phyloP scores from a whole-genome alignment of 2,888 invertebrate genomes.

The Mythimna impura region DNA sequence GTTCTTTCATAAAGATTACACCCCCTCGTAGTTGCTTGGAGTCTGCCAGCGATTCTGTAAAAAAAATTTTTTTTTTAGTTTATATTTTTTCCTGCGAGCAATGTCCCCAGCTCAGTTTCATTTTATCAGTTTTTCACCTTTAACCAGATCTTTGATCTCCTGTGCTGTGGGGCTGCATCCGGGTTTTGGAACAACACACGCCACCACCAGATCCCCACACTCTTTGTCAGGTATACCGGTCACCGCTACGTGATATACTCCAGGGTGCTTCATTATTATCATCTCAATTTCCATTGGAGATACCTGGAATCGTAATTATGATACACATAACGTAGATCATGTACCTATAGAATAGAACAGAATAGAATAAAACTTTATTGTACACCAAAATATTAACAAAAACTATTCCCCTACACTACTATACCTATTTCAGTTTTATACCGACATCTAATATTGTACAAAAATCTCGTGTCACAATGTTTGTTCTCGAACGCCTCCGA shows the following conservation, averaged over 20 bases:
- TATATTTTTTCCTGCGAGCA: not conserved
- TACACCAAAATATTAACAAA: too few relatives aligned
- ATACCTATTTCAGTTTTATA: not conserved
- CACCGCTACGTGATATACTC: slow-evolving; percentile 75
- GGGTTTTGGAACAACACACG: slow-evolving; percentile 72
- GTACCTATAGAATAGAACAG: too few relatives aligned
- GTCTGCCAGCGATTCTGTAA: slow-evolving; percentile 63
- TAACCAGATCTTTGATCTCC: slow-evolving; percentile 77
- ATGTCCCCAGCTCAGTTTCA: not conserved
- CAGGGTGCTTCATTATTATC: slow-evolving; percentile 75
- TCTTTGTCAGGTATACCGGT: slow-evolving; percentile 72
- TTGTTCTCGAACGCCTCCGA: too few relatives aligned
- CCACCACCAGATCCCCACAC: slow-evolving; percentile 77
- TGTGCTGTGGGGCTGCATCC: slow-evolving; percentile 68
- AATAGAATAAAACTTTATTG: too few relatives aligned
- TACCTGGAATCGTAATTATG: slow-evolving; percentile 56
- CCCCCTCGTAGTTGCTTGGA: slow-evolving; percentile 68
- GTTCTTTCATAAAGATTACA: slow-evolving; percentile 61
- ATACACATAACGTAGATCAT: too few relatives aligned
- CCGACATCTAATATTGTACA: not conserved
- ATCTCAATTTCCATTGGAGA: slow-evolving; percentile 70
- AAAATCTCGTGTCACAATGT: too few relatives aligned
- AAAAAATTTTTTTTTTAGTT: not conserved
- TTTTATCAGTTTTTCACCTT: slow-evolving; percentile 64
- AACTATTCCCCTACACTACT: too few relatives aligned